Conservation (phyloP, 2,113 vertebrate species). For the Conger conger region DNA sequence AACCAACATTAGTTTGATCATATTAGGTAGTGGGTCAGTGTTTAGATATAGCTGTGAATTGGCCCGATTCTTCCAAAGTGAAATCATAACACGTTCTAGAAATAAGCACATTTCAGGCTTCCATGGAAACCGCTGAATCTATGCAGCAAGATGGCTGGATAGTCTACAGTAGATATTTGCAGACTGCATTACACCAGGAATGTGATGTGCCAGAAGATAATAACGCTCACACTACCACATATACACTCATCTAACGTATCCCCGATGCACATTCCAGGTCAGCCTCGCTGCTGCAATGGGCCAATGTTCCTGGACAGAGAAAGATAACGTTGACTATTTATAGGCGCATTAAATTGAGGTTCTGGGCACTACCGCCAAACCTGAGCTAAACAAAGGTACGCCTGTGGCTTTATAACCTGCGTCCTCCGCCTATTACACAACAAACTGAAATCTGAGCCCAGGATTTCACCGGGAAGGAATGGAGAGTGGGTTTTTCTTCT, state of each 20-base stretch:
- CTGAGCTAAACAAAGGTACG: background rate
- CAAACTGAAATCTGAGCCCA: background rate
- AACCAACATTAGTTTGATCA: too few relatives aligned
- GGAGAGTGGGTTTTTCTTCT: background rate
- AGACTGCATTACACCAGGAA: background rate
- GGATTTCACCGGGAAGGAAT: background rate
- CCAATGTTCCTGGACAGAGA: background rate
- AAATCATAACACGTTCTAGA: too few relatives aligned
- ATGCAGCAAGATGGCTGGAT: background rate
- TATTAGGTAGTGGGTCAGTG: too few relatives aligned
- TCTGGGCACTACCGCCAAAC: background rate
- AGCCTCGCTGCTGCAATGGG: background rate
- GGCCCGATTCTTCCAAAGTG: too few relatives aligned
- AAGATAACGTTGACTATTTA: background rate
- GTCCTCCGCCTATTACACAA: background rate
- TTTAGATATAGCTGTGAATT: too few relatives aligned
- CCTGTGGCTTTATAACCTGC: background rate
- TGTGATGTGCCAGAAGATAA: background rate
- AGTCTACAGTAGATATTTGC: background rate
- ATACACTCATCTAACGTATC: background rate
- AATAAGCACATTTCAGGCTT: background rate
- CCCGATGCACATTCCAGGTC: background rate
- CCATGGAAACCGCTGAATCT: background rate
- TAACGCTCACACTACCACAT: background rate
- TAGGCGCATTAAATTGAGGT: background rate